phyloP scores from a whole-genome alignment of 2,888 invertebrate species.

The Perdita meconis region DNA sequence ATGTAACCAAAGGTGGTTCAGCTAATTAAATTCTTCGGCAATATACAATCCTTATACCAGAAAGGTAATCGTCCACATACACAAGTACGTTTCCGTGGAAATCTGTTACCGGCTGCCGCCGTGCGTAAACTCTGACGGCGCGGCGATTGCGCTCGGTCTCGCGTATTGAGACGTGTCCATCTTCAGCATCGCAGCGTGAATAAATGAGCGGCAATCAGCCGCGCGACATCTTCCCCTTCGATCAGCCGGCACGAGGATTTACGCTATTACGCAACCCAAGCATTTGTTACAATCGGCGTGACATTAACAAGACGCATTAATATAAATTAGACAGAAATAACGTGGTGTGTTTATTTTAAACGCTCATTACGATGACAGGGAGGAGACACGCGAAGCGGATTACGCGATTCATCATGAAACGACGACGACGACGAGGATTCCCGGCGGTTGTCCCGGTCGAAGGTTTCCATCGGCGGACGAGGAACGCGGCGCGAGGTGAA shows the following conservation, averaged over 20 bases:
- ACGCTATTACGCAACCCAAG: background rate
- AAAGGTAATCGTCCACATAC: background rate
- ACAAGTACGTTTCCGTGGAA: background rate
- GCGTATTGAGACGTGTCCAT: background rate
- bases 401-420: conserved; percentile 36
- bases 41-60: background rate
- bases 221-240: conserved; percentile 6
- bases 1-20: no score
- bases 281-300: conserved; percentile 11
- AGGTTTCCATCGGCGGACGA: conserved; percentile 7
- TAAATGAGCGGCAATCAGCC: background rate
- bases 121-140: background rate
- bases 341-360: conserved; percentile 19
- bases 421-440: conserved; percentile 24
- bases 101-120: background rate
- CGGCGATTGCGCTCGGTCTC: background rate
- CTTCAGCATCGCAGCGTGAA: background rate
- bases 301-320: conserved; percentile 4
- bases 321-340: conserved; percentile 14
- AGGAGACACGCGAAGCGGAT: conserved; percentile 1
- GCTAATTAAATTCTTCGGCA: no score
- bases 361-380: conserved; percentile 31
- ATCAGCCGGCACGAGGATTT: conserved; percentile 6
- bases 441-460: conserved; percentile 13
- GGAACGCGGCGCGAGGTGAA: conserved; percentile 38